Conservation (phyloP, 2,113 vertebrate genomes). For the Paradisaea rubra region DNA sequence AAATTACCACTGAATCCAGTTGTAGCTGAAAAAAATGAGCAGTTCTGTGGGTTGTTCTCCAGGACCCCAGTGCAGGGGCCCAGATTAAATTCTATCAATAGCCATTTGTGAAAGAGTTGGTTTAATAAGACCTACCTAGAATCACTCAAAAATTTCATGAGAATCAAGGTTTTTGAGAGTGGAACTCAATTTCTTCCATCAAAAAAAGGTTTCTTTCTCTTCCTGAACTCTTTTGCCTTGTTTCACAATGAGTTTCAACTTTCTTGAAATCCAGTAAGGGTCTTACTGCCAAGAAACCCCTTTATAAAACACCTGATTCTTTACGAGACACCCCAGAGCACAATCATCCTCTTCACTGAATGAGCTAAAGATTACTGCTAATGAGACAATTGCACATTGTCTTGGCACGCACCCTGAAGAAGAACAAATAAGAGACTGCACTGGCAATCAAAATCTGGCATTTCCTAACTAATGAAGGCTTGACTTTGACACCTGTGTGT, state of each 20-base stretch:
- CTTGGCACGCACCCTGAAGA: not conserved
- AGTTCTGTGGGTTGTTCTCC: not conserved
- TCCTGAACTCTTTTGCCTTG: not conserved
- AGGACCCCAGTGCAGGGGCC: not conserved
- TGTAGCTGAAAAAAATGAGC: not conserved
- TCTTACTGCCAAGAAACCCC: not conserved
- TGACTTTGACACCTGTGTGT: not conserved
- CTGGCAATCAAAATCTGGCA: not conserved
- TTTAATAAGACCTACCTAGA: not conserved
- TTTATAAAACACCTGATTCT: constrained; percentile 6
- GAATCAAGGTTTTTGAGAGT: not conserved
- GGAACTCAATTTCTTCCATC: not conserved
- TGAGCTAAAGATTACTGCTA: constrained; percentile 1
- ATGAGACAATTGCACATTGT: constrained; percentile 14
- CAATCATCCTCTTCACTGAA: constrained; percentile 18
- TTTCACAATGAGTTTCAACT: not conserved
- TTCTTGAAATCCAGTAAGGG: not conserved
- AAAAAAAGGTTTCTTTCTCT: not conserved
- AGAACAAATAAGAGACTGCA: not conserved
- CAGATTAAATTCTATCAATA: not conserved
- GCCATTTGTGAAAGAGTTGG: not conserved
- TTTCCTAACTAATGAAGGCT: not conserved
- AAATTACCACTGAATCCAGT: not conserved
- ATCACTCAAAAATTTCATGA: not conserved
- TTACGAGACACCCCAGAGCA: not conserved